Evolutionary conservation across 2,113 vertebrate species (phyloP).

Genomic region (Periophthalmodon schlosseri): DNA sequence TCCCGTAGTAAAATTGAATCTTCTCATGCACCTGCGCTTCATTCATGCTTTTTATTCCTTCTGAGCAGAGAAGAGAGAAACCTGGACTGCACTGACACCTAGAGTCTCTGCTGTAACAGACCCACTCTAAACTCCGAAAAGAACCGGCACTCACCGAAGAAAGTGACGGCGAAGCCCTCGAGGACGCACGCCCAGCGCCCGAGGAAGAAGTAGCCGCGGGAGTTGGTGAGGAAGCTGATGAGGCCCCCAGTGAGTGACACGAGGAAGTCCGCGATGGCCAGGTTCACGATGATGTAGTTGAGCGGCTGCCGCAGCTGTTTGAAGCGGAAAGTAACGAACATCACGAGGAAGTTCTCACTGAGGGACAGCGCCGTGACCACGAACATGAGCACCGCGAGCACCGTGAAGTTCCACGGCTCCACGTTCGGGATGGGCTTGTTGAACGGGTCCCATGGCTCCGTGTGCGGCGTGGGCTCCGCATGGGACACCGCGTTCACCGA

Average conservation of each 20-base stretch:
- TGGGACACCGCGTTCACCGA: conserved; percentile 74
- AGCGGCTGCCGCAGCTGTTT: conserved; percentile 86
- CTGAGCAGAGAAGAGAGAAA: not conserved
- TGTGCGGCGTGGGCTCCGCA: conserved; percentile 56
- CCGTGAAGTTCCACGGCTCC: conserved; percentile 85
- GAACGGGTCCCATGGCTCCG: conserved; percentile 75
- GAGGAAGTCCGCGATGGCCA: conserved; percentile 88
- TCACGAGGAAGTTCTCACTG: conserved; percentile 86
- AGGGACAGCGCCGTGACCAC: conserved; percentile 84
- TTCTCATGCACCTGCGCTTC: not conserved
- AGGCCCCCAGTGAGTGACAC: conserved; percentile 84
- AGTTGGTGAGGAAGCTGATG: conserved; percentile 86
- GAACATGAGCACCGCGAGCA: conserved; percentile 85
- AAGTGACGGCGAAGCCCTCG: conserved; percentile 91
- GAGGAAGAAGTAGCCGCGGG: conserved; percentile 88
- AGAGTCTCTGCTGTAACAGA: conserved; percentile 14
- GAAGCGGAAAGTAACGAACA: conserved; percentile 87
- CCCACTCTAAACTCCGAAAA: not conserved
- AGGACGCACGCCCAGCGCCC: conserved; percentile 86
- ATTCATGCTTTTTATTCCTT: not conserved
- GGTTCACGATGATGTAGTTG: conserved; percentile 89
- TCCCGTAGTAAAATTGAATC: not conserved
- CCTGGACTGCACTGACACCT: conserved; percentile 32
- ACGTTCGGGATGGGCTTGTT: conserved; percentile 71
- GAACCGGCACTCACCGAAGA: conserved; percentile 82